A percentile compares a stretch with the other conserved stretches of the same genome.
phyloP scores from a whole-genome alignment of 2,113 vertebrate genomes.

The Pedetes capensis region DNA sequence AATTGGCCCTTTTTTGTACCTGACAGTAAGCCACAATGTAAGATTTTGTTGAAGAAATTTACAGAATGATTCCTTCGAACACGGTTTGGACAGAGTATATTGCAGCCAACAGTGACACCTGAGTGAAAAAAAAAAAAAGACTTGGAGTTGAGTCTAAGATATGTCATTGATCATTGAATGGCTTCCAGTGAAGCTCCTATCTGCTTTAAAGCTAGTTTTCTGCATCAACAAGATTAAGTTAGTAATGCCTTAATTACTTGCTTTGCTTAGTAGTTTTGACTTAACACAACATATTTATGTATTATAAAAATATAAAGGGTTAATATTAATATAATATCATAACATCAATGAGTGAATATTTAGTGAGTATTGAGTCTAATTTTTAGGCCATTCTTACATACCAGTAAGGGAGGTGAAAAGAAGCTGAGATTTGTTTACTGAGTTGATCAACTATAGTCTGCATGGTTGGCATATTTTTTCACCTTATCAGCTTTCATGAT shows the following conservation, averaged over 20 bases:
- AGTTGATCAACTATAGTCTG: neutral
- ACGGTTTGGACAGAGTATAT: neutral
- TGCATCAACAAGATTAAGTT: neutral
- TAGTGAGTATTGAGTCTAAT: neutral
- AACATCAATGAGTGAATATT: neutral
- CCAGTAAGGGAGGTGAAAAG: neutral
- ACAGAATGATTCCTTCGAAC: neutral
- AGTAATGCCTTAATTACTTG: neutral
- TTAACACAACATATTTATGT: neutral
- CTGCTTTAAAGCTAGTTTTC: neutral
- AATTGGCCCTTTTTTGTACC: neutral
- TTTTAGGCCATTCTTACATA: neutral
- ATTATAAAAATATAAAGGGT: neutral
- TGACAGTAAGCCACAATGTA: neutral
- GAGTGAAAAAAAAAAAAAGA: neutral
- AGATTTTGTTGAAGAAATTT: neutral
- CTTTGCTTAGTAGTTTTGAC: neutral
- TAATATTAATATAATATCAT: neutral
- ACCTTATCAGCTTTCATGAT: neutral
- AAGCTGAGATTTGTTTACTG: neutral
- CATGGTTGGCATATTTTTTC: neutral
- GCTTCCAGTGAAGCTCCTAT: neutral
- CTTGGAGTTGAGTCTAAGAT: neutral
- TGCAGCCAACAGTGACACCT: neutral
- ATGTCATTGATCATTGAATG: accelerated